Base-by-base conservation (phyloP, 2,797 vertebrate genomes). In the Setipinna tenuifilis region DNA sequence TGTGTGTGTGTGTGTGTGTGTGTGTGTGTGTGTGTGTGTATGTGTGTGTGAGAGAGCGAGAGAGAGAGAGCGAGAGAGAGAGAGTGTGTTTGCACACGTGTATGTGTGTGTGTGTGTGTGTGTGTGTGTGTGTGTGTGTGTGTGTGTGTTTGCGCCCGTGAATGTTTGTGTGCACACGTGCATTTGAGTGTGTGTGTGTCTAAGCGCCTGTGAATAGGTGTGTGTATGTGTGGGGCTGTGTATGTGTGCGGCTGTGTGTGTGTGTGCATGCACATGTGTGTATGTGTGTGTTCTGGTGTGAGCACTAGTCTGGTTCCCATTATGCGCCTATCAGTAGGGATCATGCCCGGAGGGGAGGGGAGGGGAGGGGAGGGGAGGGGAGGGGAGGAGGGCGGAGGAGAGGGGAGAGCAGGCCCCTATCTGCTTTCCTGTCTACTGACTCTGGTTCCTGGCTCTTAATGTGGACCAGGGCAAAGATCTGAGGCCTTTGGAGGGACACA, bases 251-350 rank as follows among this genome's bases (percentile, higher is more conserved):
- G 3, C 4, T 54, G 50, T 14, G 50, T 54, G 50, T 54, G 50
- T 14, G 50, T 54, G 50, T 54, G 50, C 7, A 14, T 54, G 50
- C 35, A 41, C 2, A 31, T 75, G 68, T 75, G 71, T 44, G 71
- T 71, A 25, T 21, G 58, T 61, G 11, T 5, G 92, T 93, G 93
- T 93, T 93, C 90, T 88, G 89, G 91, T 95, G 92, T 93, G 92
- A 95, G 94, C 90, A 89, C 91, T 91, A 90, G 92, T 94, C 94
- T 94, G 94, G 87, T 93, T 93, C 93, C 94, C 93, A 94, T 95
- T 95, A 94, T 93, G 93, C 78, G 88, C 89, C 93, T 94, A 94
- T 94, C 93, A 93, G 91, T 89, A 88, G 2, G 88, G 91, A 94
- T 95, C 94, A 94, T 84, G 88, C 90, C 91, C 93, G 92, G 89